Conservation (phyloP, 2,113 vertebrate genomes). For the Odocoileus hemionus region DNA sequence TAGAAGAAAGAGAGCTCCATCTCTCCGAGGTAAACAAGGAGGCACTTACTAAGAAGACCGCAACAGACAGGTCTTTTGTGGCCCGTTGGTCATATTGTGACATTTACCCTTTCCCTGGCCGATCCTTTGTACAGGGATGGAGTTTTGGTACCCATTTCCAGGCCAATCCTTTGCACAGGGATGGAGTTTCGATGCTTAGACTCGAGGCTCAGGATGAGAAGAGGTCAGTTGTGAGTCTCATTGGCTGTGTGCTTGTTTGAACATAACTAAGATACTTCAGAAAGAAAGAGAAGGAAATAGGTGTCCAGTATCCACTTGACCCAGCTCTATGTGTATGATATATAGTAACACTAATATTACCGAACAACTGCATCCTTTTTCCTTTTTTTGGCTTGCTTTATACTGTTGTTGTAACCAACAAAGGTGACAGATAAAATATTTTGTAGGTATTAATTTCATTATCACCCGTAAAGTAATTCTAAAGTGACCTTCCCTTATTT, state of each 20-base stretch:
- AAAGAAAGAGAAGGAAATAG: not conserved
- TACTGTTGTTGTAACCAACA: not conserved
- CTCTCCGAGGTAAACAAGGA: not conserved
- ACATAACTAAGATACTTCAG: not conserved
- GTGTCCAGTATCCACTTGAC: not conserved
- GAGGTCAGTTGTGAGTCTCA: not conserved
- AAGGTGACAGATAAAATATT: not conserved
- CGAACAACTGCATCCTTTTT: rapidly evolving
- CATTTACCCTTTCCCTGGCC: not conserved
- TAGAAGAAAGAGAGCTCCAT: not conserved
- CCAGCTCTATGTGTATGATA: not conserved
- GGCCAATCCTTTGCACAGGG: not conserved
- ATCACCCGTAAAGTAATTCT: not conserved
- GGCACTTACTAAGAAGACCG: not conserved
- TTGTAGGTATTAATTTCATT: not conserved
- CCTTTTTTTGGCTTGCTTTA: not conserved
- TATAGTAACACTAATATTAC: not conserved
- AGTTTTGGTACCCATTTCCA: not conserved
- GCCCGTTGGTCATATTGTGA: not conserved
- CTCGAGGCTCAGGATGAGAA: not conserved
- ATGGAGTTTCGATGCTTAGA: not conserved
- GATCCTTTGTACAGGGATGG: not conserved
- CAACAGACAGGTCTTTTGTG: not conserved
- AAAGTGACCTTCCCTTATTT: not conserved
- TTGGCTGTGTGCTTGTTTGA: not conserved